Conservation (phyloP, 2,797 vertebrate genomes). For the Etheostoma perlongum region DNA sequence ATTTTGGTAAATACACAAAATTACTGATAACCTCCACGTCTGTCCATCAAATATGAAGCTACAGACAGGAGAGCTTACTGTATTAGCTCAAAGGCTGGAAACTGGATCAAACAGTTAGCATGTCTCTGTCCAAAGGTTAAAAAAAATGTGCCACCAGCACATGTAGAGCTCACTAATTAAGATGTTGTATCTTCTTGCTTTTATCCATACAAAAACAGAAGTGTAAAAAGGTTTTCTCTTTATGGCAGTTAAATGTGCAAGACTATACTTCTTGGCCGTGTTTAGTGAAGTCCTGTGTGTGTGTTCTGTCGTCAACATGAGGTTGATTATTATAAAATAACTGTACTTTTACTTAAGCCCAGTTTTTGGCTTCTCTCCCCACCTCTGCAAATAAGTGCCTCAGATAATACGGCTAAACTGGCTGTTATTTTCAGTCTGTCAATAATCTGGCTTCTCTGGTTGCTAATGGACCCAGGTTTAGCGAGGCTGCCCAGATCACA, state of each 20-base stretch:
- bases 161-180: neutral
- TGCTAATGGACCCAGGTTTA: neutral
- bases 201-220: neutral
- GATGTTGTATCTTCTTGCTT: neutral
- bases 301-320: neutral
- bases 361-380: neutral
- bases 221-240: too few relatives aligned
- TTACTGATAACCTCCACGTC: neutral
- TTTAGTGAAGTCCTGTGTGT: neutral
- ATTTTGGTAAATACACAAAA: neutral
- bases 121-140: neutral
- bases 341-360: neutral
- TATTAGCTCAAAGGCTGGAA: neutral
- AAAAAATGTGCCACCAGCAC: neutral
- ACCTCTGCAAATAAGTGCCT: slow-evolving; percentile 3
- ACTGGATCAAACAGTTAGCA: neutral
- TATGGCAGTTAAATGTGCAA: neutral
- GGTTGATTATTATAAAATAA: neutral
- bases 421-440: neutral
- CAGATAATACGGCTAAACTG: neutral
- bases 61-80: neutral
- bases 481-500: neutral
- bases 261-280: neutral
- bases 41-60: neutral
- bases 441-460: slow-evolving; percentile 3